Evolutionary conservation across 1,140 invertebrate genomes (phyloP).

Genomic region (Phocides pigmalion): DNA sequence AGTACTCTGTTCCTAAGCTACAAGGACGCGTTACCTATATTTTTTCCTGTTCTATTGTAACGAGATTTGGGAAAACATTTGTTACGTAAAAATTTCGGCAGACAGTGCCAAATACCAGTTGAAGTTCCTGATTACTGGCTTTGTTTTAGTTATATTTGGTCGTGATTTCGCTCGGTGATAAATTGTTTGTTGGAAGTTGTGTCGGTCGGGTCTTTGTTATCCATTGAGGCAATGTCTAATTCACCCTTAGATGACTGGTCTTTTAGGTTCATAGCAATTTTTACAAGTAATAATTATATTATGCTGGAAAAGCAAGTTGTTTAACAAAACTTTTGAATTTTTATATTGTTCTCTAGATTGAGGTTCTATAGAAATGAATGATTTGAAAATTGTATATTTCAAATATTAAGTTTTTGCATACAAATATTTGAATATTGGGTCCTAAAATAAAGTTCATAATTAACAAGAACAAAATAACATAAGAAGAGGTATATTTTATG

Average conservation of each 20-base stretch:
- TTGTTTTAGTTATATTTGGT: conserved; percentile 25
- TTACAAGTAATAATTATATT: neutral
- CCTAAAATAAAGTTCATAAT: too few species aligned
- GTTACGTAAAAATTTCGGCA: conserved; percentile 15
- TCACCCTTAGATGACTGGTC: conserved; percentile 12
- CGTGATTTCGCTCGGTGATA: conserved; percentile 10
- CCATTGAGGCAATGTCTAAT: neutral
- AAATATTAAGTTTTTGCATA: too few species aligned
- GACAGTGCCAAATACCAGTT: conserved; percentile 9
- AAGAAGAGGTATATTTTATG: too few species aligned
- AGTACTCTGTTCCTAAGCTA: too few species aligned
- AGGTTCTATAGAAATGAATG: too few species aligned
- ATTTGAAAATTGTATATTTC: too few species aligned
- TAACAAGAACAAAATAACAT: too few species aligned
- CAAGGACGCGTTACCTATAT: too few species aligned
- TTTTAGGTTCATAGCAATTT: neutral
- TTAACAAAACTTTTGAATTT: too few species aligned
- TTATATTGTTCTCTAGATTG: too few species aligned
- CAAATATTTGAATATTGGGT: too few species aligned
- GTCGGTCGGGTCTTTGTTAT: conserved; percentile 12
- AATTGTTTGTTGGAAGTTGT: conserved; percentile 26
- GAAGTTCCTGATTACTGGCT: conserved; percentile 22
- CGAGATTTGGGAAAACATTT: conserved; percentile 5
- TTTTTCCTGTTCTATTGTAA: neutral
- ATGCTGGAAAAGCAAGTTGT: neutral